Base-by-base conservation (phyloP, 2,888 invertebrate species). In the Leptinotarsa tumamoca region DNA sequence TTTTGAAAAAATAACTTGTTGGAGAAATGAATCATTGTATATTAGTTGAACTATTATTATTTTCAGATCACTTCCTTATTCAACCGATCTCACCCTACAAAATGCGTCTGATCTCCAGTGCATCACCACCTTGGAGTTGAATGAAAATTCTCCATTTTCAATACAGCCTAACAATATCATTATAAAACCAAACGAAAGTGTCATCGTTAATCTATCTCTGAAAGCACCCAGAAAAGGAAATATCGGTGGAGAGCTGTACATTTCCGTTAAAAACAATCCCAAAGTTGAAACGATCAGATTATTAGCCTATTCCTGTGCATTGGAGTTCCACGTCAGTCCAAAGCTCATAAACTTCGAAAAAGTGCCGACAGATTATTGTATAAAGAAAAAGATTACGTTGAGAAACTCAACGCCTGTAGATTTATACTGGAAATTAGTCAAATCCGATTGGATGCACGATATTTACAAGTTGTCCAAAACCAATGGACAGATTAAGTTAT, bases 381-480 rank as follows among this genome's bases (percentile, higher is more conserved):
- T 77, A 15, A 78, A 71, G 61, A 78, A 78, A 69, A 88, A 87
- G 75, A 86, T 92, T 63, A 90, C 88, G 67, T 86, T 93, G 27
- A 90, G 88, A 73, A 93, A 93, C 82, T 90, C 91, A 82, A 91
- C 92, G 0, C 88, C 90, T 51, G 84, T 92, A 67, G 88, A 91
- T 17, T 85, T 93, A 67, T 89, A 89, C 85, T 93, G 92, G 92
- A 87, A 88, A 82, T 88, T 92, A 80, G 84, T 86, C 54, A 89
- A 90, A 78, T 79, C 87, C 1, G 82, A 87, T 13, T 89, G 90
- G 33, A 87, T 89, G 33, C 78, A 75, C n/a, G 80, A 82, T 43
- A 74, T 90, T 80, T 91, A 90, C 80, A 89, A 89, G 78, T 89
- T 91, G 81, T 85, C 88, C 1, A 86, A 88, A 71, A 87, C 87